These are phyloP conservation scores for Chitala chitala DNA, from an alignment of 2,113 vertebrate genomes.

Conservation along the genomic window DNA sequence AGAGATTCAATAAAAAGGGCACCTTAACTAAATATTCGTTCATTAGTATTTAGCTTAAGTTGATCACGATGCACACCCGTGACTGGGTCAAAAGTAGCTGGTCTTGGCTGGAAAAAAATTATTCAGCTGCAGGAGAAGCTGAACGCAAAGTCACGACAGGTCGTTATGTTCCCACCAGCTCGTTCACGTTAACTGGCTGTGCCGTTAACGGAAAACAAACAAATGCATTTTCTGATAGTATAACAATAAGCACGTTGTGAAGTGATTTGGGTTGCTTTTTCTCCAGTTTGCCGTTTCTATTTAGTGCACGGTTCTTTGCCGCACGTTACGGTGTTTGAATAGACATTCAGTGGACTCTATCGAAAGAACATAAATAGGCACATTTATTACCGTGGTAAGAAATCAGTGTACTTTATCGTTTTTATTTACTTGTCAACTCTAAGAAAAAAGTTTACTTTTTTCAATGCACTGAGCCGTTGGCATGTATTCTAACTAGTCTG, in stretches of 20 bases:
- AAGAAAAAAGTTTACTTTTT: neutral
- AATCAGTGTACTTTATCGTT: neutral
- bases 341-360: neutral
- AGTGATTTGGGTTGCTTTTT: neutral
- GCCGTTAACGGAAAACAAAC: neutral
- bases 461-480: neutral
- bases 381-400: neutral
- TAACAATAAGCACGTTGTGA: neutral
- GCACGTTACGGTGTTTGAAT: neutral
- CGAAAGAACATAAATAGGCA: neutral
- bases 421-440: neutral
- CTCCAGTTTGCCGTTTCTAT: neutral
- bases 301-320: neutral
- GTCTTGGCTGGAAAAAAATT: conserved; percentile 48
- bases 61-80: conserved; percentile 44
- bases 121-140: conserved; percentile 51
- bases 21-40: conserved; percentile 67
- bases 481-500: neutral
- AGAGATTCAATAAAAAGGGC: conserved; percentile 73
- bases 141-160: conserved; percentile 54
- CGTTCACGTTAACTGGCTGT: conserved; percentile 51
- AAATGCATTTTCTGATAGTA: no score
- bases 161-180: conserved; percentile 51
- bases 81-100: conserved; percentile 41
- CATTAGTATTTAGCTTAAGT: conserved; percentile 70